phyloP scores from a whole-genome alignment of 2,113 vertebrate species.

The Zosterops hypoxanthus region DNA sequence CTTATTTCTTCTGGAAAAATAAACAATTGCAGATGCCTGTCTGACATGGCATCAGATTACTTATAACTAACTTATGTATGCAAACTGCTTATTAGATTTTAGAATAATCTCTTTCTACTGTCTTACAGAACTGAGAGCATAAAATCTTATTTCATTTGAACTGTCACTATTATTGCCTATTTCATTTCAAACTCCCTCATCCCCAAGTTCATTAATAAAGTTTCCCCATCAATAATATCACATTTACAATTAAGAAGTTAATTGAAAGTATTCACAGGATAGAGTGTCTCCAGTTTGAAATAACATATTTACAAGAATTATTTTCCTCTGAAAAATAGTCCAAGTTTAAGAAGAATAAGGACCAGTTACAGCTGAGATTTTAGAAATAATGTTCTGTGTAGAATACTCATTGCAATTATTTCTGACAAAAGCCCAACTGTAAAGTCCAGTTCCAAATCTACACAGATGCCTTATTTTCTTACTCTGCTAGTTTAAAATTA shows the following conservation, averaged over 20 bases:
- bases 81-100: slow-evolving; percentile 7
- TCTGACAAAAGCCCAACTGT: background rate
- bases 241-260: background rate
- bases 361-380: background rate
- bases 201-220: background rate
- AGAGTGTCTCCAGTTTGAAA: background rate
- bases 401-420: background rate
- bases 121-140: background rate
- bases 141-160: background rate
- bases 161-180: background rate
- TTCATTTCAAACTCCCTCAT: background rate
- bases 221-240: background rate
- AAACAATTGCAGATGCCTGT: background rate
- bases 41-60: background rate
- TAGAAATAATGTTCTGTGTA: background rate
- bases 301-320: background rate
- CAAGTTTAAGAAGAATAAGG: background rate
- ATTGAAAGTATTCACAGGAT: background rate
- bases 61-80: background rate
- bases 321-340: background rate
- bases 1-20: slow-evolving; percentile 8
- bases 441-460: background rate
- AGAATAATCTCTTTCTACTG: background rate
- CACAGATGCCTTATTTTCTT: background rate
- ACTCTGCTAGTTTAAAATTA: background rate